Percentiles rank a stretch among this genome's conserved stretches.
These are phyloP conservation scores for Macrosteles quadrilineatus DNA, from an alignment of 1,140 invertebrate species.

Conservation along the genomic window DNA sequence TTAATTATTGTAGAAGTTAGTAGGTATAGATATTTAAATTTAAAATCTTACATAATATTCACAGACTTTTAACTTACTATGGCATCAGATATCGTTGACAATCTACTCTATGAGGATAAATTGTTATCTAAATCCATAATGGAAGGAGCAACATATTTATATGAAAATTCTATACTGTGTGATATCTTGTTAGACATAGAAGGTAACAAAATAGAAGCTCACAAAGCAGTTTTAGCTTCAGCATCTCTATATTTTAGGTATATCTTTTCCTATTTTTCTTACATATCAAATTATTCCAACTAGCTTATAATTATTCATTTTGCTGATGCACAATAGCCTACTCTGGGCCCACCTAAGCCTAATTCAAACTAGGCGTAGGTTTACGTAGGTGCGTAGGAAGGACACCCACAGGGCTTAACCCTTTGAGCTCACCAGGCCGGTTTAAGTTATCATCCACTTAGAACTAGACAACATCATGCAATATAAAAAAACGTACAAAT, in stretches of 20 bases:
- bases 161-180: slow-evolving; percentile 24
- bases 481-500: no score
- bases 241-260: slow-evolving; percentile 27
- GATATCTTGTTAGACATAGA: slow-evolving; percentile 24
- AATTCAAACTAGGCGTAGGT: no score
- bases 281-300: not conserved
- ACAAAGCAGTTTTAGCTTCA: slow-evolving; percentile 13
- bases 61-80: no score
- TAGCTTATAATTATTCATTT: not conserved
- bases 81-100: not conserved
- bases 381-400: not conserved
- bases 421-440: not conserved
- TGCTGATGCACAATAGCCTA: not conserved
- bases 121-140: slow-evolving; percentile 7
- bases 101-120: slow-evolving; percentile 18
- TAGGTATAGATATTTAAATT: no score
- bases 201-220: slow-evolving; percentile 17
- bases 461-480: no score
- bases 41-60: no score
- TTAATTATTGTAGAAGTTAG: no score
- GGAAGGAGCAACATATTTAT: slow-evolving; percentile 4
- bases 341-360: no score
- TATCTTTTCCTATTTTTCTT: no score
- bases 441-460: no score
- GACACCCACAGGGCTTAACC: not conserved